Conservation (phyloP, 2,888 invertebrate species). For the Erebia palarica region DNA sequence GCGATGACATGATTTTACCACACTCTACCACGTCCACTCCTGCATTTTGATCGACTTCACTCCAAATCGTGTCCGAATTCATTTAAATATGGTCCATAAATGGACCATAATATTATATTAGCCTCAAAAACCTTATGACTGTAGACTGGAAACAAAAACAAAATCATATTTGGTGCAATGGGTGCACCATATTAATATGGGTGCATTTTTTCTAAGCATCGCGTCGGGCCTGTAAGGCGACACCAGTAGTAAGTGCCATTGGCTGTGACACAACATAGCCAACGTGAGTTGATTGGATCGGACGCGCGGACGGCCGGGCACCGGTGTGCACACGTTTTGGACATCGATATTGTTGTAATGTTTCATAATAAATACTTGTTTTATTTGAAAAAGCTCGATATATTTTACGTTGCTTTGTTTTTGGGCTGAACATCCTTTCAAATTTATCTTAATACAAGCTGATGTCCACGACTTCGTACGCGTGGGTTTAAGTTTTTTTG, state of each 20-base stretch:
- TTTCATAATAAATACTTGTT: constrained; percentile 24
- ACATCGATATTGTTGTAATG: constrained; percentile 46
- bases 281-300: constrained; percentile 58
- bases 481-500: too few species aligned
- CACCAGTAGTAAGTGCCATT: constrained; percentile 63
- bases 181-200: constrained; percentile 25
- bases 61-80: not conserved
- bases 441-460: not conserved
- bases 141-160: constrained; percentile 10
- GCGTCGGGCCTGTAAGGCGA: constrained; percentile 55
- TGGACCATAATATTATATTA: not conserved
- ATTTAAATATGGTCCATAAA: too few species aligned
- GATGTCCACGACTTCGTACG: too few species aligned
- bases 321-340: constrained; percentile 49
- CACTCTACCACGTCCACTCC: too few species aligned
- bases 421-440: not conserved
- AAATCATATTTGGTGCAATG: constrained; percentile 19
- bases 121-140: constrained; percentile 4
- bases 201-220: constrained; percentile 32
- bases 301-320: constrained; percentile 56
- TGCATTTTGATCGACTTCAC: not conserved
- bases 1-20: too few species aligned
- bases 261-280: constrained; percentile 65
- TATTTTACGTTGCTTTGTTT: not conserved
- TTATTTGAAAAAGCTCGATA: constrained; percentile 13